A percentile compares a stretch with the other conserved stretches of the same genome.
Evolutionary conservation across 2,113 vertebrate genomes (phyloP).

Genomic region (Trochalopteron elliotii): DNA sequence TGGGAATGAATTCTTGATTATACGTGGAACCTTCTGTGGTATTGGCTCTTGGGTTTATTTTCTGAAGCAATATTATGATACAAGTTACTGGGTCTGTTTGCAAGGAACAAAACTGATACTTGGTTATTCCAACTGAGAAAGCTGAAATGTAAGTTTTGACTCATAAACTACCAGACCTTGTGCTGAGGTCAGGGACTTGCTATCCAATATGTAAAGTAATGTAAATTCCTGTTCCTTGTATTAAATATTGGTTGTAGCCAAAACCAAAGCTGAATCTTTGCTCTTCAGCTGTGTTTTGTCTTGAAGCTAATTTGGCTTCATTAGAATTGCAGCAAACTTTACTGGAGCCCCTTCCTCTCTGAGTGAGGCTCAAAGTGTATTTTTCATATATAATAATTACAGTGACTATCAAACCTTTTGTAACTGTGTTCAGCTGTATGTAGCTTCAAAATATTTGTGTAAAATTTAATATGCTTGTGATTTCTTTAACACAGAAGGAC

Average conservation of each 20-base stretch:
- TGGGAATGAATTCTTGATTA: not conserved
- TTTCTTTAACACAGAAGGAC: conserved; percentile 7
- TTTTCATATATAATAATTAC: conserved; percentile 22
- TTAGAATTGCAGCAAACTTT: conserved; percentile 23
- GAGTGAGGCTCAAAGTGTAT: not conserved
- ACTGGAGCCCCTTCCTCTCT: not conserved
- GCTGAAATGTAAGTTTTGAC: not conserved
- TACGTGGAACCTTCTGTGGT: not conserved
- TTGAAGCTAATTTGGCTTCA: conserved; percentile 25
- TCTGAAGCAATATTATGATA: conserved; percentile 65
- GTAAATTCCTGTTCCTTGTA: conserved; percentile 38
- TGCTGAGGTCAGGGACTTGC: not conserved
- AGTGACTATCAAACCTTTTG: conserved; percentile 21
- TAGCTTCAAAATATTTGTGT: conserved; percentile 32
- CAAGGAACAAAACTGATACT: conserved; percentile 32
- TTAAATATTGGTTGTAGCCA: conserved; percentile 19
- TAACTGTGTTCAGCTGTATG: conserved; percentile 42
- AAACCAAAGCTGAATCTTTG: conserved; percentile 41
- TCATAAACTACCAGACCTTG: not conserved
- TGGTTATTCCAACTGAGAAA: not conserved
- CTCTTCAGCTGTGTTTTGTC: conserved; percentile 28
- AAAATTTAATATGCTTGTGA: conserved; percentile 8
- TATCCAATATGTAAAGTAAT: conserved; percentile 38
- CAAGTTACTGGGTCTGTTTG: not conserved
- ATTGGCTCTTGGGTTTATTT: conserved; percentile 13